Evolutionary conservation across 1,140 invertebrate species (phyloP).

Genomic region (Diplogasteroides magnus): DNA sequence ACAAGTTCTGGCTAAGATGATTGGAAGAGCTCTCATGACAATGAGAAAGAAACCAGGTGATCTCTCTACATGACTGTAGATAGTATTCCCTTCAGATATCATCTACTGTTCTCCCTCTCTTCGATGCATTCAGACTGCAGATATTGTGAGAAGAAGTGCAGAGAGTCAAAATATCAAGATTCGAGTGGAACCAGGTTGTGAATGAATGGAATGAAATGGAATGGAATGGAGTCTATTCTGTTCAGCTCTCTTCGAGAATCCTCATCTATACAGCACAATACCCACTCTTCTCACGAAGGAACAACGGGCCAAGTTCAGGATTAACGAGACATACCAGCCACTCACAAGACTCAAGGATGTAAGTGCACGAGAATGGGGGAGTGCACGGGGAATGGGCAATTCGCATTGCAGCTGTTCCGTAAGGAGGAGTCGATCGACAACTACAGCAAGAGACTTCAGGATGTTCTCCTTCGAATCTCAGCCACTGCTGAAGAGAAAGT

Average conservation of each 20-base stretch:
- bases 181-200: background rate
- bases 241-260: slow-evolving; percentile 80
- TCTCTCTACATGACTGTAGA: background rate
- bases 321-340: slow-evolving; percentile 27
- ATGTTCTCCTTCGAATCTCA: slow-evolving; percentile 22
- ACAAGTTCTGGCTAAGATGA: slow-evolving; percentile 36
- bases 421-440: slow-evolving; percentile 16
- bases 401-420: slow-evolving; percentile 9
- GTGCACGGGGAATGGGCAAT: no score
- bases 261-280: slow-evolving; percentile 26
- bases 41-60: slow-evolving; percentile 18
- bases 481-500: slow-evolving; percentile 9
- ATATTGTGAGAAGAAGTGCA: slow-evolving; percentile 2
- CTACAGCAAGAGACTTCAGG: slow-evolving; percentile 31
- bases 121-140: slow-evolving; percentile 79
- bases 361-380: no score
- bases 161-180: slow-evolving; percentile 10
- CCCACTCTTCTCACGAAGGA: slow-evolving; percentile 11
- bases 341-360: slow-evolving; percentile 17
- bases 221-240: background rate
- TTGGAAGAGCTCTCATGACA: slow-evolving; percentile 20
- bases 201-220: background rate
- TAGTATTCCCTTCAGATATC: slow-evolving; percentile 60
- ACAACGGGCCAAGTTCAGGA: slow-evolving; percentile 18
- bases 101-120: slow-evolving; percentile 79